Base-by-base conservation (phyloP, 1,140 invertebrate species). In the Coenobita brevimanus region DNA sequence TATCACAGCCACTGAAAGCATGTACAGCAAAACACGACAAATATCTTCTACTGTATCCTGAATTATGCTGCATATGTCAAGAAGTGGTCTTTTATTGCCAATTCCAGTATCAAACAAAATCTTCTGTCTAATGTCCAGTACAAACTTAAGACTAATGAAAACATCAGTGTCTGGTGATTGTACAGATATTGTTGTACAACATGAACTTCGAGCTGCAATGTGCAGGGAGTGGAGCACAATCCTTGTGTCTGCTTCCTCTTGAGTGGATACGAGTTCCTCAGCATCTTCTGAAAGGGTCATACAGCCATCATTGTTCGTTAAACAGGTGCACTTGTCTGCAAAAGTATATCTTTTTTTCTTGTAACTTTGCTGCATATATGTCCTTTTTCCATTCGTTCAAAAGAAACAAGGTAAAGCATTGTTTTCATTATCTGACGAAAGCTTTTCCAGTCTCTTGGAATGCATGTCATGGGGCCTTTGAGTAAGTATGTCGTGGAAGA, bases 1-100 rank as follows among this genome's bases (percentile, higher is more conserved):
- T 67, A 67, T 67, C 62, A 67, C 62, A 67, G n/a, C 62, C 62
- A 67, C 62, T 67, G 62, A 67, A 67, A 10, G 62, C 62, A 67
- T 67, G 62, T 33, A 67, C 8, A 67, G 30, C 62, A 67, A n/a
- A 67, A 67, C n/a, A 24, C 62, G n/a, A 8, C 62, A 67, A 8
- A 67, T 24, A 67, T 24, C 62, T 67, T 67, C n/a, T n/a, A 6
- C 62, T 10, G n/a, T n/a, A 67, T 67, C 21, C 30, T 67, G 4
- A 67, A 67, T 67, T 67, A 67, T 33, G 30, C 21, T 67, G 6
- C 8, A n/a, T 24, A 67, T 67, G 62, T 67, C 62, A 10, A 67
- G 6, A 4, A 67, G n/a, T 67, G 6, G 21, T 67, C 30, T 67
- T 67, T 67, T 67, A 10, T 67, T 67, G n/a, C 62, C 62, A 10